phyloP scores from a whole-genome alignment of 2,797 vertebrate species.

The Nyctibius grandis region DNA sequence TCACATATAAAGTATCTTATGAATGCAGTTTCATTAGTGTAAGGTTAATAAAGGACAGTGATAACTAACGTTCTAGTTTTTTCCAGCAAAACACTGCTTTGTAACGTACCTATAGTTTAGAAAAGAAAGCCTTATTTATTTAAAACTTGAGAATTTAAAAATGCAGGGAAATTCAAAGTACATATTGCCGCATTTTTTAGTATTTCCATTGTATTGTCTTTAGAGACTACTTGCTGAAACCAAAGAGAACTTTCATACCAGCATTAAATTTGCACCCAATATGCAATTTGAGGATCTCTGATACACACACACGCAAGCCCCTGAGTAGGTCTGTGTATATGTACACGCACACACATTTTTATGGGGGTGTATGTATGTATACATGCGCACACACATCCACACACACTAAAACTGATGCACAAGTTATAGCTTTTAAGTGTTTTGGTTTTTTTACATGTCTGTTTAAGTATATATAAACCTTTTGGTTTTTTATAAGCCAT shows the following conservation, averaged over 20 bases:
- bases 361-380: background rate
- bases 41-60: constrained; percentile 42
- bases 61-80: background rate
- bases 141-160: constrained; percentile 67
- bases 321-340: background rate
- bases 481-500: constrained; percentile 51
- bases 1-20: background rate
- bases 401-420: constrained; percentile 69
- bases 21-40: constrained; percentile 23
- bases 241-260: constrained; percentile 80
- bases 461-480: constrained; percentile 31
- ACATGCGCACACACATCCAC: constrained; percentile 21
- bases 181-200: constrained; percentile 56
- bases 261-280: constrained; percentile 76
- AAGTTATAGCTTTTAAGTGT: constrained; percentile 58
- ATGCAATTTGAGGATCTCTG: constrained; percentile 72
- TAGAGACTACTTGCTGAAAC: constrained; percentile 80
- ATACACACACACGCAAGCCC: constrained; percentile 10
- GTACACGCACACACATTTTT: background rate
- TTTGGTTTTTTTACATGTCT: constrained; percentile 46
- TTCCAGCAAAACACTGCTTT: constrained; percentile 43
- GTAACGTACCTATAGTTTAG: constrained; percentile 53
- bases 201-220: constrained; percentile 62
- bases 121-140: constrained; percentile 70
- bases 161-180: constrained; percentile 69